phyloP scores from a whole-genome alignment of 1,140 invertebrate species.

The Neelides sp. region DNA sequence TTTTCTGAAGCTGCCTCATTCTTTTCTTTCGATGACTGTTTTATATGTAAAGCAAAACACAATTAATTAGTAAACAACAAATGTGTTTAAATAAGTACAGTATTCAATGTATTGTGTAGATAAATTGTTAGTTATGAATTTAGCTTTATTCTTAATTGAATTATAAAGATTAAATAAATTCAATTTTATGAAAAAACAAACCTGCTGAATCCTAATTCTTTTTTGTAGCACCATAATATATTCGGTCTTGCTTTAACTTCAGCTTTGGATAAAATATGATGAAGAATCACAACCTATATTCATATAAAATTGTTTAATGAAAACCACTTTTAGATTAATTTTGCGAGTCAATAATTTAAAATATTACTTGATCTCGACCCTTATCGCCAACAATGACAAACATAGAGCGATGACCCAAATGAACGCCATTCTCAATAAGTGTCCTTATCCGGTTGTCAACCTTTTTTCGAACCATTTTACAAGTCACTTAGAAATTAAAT shows the following conservation, averaged over 20 bases:
- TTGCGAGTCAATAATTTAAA: conserved; percentile 1
- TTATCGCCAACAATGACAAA: conserved; percentile 94
- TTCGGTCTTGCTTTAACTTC: conserved; percentile 78
- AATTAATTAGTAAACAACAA: conserved; percentile 1
- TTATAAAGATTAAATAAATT: not conserved
- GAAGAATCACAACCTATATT: conserved; percentile 74
- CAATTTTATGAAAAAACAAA: conserved; percentile 35
- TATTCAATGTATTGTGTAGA: not conserved
- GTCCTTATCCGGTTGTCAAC: conserved; percentile 90
- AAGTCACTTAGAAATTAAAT: too few species aligned
- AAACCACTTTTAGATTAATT: conserved; percentile 10
- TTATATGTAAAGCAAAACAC: conserved; percentile 15
- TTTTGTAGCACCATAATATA: conserved; percentile 98
- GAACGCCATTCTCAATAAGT: conserved; percentile 94
- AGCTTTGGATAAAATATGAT: conserved; percentile 94
- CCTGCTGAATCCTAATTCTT: conserved; percentile 84
- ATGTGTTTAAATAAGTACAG: conserved; percentile 19
- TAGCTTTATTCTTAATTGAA: too few species aligned
- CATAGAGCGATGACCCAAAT: conserved; percentile 73
- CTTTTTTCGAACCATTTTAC: conserved; percentile 78
- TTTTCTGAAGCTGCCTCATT: conserved; percentile 73
- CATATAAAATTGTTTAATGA: not conserved
- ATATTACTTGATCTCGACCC: conserved; percentile 75
- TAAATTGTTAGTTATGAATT: too few species aligned
- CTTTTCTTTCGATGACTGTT: conserved; percentile 81